Base-by-base conservation (phyloP, 2,113 vertebrate genomes). In the Aix galericulata region DNA sequence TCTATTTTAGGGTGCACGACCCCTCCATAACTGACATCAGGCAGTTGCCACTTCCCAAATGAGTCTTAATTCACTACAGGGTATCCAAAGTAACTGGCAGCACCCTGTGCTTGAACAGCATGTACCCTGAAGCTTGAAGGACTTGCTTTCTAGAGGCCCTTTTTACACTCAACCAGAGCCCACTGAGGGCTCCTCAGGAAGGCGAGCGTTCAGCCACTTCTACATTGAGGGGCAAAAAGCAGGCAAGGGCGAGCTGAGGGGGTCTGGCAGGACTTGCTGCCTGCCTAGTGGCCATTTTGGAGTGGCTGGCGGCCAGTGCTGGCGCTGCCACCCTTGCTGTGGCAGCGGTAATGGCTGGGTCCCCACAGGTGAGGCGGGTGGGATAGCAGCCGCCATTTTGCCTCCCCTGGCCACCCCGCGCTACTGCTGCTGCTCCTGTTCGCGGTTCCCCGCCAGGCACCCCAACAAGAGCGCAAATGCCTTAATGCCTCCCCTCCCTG, bases 61-160 rank as follows among this genome's bases (percentile, higher is more conserved):
- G 31, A 15, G 34, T 3, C 4, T 0, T 4, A 75, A 58, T 36
- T 44, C 44, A 4, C 3, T 36, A n/a, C 5, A 0, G 31, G 11
- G 8, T 0, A 29, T 3, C 32, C 1, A 21, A 88, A 60, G 53
- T 31, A 74, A 82, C n/a, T 38, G 55, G 16, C 58, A 31, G 53
- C 38, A 48, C 1, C 16, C 29, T 1, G 25, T 32, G 36, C 46
- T 32, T 3, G 8, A 52, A 7, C 2, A 1, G 1, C 0, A 11
- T 2, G 69, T 3, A 0, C 34, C 31, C 0, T 10, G 23, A 5
- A 12, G 3, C 6, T 14, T 20, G n/a, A 6, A 42, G 13, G 17
- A 25, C 12, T 44, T 3, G 4, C 27, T 14, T 50, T 17, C 48
- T 36, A 9, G 22, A 11, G 1, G 22, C 17, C 5, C 6, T 3